Evolutionary conservation across 2,888 invertebrate genomes (phyloP), one percentile per base, ranked within the genome.

Genomic region (Adelognathus sp.): DNA sequence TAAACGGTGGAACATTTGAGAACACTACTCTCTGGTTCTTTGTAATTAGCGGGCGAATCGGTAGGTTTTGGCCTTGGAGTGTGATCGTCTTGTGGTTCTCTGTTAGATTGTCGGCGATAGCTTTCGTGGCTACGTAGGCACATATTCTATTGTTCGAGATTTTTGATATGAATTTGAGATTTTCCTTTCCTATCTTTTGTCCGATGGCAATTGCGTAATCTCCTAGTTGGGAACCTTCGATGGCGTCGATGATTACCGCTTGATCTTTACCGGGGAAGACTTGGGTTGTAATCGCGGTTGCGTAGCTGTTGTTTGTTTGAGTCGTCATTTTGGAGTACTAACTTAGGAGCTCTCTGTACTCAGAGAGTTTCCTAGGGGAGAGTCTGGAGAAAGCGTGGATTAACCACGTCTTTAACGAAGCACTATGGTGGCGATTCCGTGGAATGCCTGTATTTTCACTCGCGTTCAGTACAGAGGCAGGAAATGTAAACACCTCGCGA

Each of bases 1-100:
- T 58, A 18, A 56, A 21, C 27, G 46, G 58, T 16, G 24, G 58
- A 14, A 60, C 60, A 21, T 70, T 70, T 9, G 70, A 70, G 6
- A 70, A 24, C 3, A 31, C 31, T n/a, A 75, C 31, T 36, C 69
- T 18, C 16, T 74, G 39, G 46, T 66, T 74, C 9, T 44, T 14
- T 9, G 83, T 81, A 11, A 86, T 76, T 9, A 85, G 69, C 58
- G 81, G 78, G 7, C 82, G 70, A 3, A 79, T 79, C 52, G 58
- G 7, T 0, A 81, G 50, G 3, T 39, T 11, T 4, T 39, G 16
- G 6, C 69, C 66, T n/a, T 39, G 46, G n/a, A 86, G 50, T 16
- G 4, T 16, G 3, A 85, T 81, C 21, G 7, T 41, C 7, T 67
- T 58, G 46, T 84, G 70, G 7, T 77, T 70, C 14, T 69, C 46